Conservation (phyloP, 1,140 invertebrate species). For the Philopotamus ludificatus region DNA sequence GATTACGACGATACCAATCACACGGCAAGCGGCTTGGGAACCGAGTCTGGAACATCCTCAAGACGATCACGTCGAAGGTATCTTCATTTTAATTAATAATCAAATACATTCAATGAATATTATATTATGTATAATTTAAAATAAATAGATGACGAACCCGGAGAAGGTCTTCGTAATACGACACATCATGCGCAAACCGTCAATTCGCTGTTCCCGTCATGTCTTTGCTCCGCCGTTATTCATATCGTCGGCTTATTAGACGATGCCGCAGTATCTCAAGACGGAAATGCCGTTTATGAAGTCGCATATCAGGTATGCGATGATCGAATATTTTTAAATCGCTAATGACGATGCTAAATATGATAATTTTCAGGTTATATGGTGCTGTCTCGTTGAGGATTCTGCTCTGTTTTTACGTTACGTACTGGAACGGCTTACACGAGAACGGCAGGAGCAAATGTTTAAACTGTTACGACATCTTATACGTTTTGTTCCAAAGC, state of each 20-base stretch:
- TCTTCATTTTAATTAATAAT: slow-evolving; percentile 1
- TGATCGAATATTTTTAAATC: not conserved
- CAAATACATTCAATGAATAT: not conserved
- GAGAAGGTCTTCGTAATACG: slow-evolving; percentile 67
- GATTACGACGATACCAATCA: slow-evolving; percentile 96
- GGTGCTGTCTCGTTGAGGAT: slow-evolving; percentile 97
- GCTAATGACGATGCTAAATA: not conserved
- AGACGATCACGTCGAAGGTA: slow-evolving; percentile 86
- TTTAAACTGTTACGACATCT: slow-evolving; percentile 91
- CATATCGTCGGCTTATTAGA: slow-evolving; percentile 94
- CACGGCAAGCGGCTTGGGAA: slow-evolving; percentile 91
- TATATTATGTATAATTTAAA: not conserved
- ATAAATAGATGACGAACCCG: slow-evolving; percentile 65
- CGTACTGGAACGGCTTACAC: slow-evolving; percentile 92
- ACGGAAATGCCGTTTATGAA: slow-evolving; percentile 89
- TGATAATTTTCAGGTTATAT: slow-evolving; percentile 74
- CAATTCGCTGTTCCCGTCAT: slow-evolving; percentile 94
- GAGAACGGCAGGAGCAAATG: slow-evolving; percentile 94
- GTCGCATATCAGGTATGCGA: slow-evolving; percentile 76
- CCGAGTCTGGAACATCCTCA: slow-evolving; percentile 84
- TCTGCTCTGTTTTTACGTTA: slow-evolving; percentile 94
- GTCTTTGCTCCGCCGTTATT: slow-evolving; percentile 90
- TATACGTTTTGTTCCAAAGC: slow-evolving; percentile 86
- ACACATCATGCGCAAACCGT: slow-evolving; percentile 84
- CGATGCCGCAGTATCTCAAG: slow-evolving; percentile 92